Evolutionary conservation across 2,888 invertebrate species (phyloP).

Genomic region (Penaeus monodon): DNA sequence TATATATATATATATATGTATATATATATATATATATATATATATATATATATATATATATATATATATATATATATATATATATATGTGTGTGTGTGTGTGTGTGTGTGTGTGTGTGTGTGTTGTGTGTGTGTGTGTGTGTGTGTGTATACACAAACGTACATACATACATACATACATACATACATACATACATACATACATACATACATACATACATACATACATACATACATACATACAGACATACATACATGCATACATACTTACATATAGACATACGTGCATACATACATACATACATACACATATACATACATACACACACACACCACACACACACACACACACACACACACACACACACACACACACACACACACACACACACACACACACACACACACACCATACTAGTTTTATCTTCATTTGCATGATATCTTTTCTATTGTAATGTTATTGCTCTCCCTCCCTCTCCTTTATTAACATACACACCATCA

Average conservation of each 20-base stretch:
- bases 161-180: neutral
- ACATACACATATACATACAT: neutral
- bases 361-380: neutral
- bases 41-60: too few relatives aligned
- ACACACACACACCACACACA: neutral
- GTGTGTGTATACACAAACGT: neutral
- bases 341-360: neutral
- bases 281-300: neutral
- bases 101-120: neutral
- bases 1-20: conserved; percentile 15
- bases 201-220: neutral
- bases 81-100: neutral
- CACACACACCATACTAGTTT: too few relatives aligned
- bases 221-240: neutral
- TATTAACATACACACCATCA: too few relatives aligned
- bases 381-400: neutral
- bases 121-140: neutral
- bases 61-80: neutral
- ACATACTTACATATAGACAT: neutral
- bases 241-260: neutral
- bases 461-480: too few relatives aligned
- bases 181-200: neutral
- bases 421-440: too few relatives aligned
- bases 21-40: too few relatives aligned
- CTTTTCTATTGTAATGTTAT: too few relatives aligned